These are phyloP conservation scores for Rynchops niger DNA, from an alignment of 2,113 vertebrate genomes.

Conservation along the genomic window DNA sequence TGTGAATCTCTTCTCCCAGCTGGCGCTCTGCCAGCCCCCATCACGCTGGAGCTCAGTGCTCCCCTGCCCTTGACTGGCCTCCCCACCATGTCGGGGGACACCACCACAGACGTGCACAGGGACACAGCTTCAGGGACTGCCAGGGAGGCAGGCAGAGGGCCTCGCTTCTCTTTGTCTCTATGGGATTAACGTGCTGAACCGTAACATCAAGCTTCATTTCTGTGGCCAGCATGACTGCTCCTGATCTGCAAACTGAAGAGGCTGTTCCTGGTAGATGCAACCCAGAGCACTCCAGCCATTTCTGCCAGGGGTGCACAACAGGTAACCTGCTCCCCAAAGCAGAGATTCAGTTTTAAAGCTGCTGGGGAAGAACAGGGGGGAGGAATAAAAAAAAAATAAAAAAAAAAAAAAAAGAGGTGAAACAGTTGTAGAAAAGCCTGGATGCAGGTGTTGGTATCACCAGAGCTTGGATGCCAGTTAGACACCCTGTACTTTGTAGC, in stretches of 20 bases:
- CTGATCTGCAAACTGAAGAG: background rate
- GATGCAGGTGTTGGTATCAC: background rate
- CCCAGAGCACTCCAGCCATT: background rate
- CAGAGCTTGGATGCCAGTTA: background rate
- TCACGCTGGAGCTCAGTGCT: fast-evolving
- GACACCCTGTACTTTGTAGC: background rate
- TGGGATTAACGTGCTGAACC: background rate
- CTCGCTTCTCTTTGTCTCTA: background rate
- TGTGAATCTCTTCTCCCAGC: background rate
- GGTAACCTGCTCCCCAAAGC: background rate
- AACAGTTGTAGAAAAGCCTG: background rate
- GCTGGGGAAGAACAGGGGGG: background rate
- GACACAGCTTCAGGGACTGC: background rate
- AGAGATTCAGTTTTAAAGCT: background rate
- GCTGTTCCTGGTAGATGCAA: background rate
- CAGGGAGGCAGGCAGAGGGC: background rate
- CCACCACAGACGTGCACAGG: no score
- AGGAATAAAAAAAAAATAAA: background rate
- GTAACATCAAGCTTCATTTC: background rate
- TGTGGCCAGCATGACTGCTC: background rate
- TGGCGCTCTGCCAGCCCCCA: background rate
- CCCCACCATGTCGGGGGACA: background rate
- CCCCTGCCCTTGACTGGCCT: background rate
- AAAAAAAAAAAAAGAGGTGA: background rate
- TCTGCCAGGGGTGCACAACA: background rate